Percentiles rank a stretch among this genome's conserved stretches.
These are phyloP conservation scores for Danaus chrysippus DNA, from an alignment of 2,888 invertebrate species.

Conservation along the genomic window DNA sequence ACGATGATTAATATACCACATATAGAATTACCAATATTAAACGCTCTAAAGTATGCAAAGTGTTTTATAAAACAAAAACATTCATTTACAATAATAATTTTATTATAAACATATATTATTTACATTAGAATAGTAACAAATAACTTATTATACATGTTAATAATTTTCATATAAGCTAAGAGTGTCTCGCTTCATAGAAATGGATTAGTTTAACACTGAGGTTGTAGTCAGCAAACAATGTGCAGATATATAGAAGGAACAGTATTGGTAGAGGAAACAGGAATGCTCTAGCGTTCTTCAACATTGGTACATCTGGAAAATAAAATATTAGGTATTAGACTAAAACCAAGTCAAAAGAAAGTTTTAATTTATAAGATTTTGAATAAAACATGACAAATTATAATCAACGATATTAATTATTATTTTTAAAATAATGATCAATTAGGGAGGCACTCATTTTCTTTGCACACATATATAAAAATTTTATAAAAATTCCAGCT, in stretches of 20 bases:
- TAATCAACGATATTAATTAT: too few species aligned
- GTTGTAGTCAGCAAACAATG: slow-evolving; percentile 89
- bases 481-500: too few species aligned
- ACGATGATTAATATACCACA: slow-evolving; percentile 65
- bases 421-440: background rate
- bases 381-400: background rate
- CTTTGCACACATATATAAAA: too few species aligned
- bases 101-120: slow-evolving; percentile 13
- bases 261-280: slow-evolving; percentile 90
- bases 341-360: too few species aligned
- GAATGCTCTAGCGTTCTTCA: slow-evolving; percentile 91
- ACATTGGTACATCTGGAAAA: slow-evolving; percentile 88
- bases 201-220: slow-evolving; percentile 88
- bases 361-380: too few species aligned
- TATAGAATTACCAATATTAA: background rate
- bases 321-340: too few species aligned
- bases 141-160: too few species aligned
- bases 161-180: background rate
- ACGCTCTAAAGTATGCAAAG: too few species aligned
- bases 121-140: background rate
- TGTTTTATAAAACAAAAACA: too few species aligned
- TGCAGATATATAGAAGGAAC: slow-evolving; percentile 86
- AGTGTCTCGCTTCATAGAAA: slow-evolving; percentile 81
- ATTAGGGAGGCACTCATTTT: too few species aligned
- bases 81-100: background rate